A percentile compares a stretch with the other conserved stretches of the same genome.
These are phyloP conservation scores for Anseranas semipalmata DNA, from an alignment of 2,113 vertebrate species.

Conservation along the genomic window DNA sequence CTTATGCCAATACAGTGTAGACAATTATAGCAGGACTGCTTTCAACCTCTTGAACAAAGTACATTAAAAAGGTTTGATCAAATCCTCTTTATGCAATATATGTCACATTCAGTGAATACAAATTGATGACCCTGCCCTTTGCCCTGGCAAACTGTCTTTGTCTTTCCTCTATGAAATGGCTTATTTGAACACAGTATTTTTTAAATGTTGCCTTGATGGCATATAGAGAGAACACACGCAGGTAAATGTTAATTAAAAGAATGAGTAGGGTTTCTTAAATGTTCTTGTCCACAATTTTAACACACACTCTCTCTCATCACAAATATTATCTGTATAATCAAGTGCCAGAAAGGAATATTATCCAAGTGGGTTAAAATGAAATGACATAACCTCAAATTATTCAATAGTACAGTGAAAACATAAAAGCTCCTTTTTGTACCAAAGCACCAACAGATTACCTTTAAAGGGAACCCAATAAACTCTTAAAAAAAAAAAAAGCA, in stretches of 20 bases:
- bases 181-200: background rate
- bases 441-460: background rate
- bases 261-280: slow-evolving; percentile 19
- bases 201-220: background rate
- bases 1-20: background rate
- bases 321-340: slow-evolving; percentile 28
- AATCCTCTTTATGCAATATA: slow-evolving; percentile 39
- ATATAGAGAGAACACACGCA: background rate
- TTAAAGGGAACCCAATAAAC: background rate
- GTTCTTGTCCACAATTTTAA: slow-evolving; percentile 9
- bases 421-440: slow-evolving; percentile 36
- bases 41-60: slow-evolving; percentile 42
- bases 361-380: slow-evolving; percentile 1
- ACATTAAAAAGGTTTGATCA: slow-evolving; percentile 51
- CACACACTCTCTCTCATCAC: background rate
- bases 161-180: background rate
- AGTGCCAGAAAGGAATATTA: slow-evolving; percentile 32
- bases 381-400: slow-evolving; percentile 11
- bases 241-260: slow-evolving; percentile 44
- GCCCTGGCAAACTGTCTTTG: slow-evolving; percentile 41
- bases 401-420: slow-evolving; percentile 43
- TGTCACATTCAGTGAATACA: slow-evolving; percentile 42
- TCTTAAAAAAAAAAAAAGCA: background rate
- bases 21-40: slow-evolving; percentile 4
- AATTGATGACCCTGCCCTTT: slow-evolving; percentile 50